phyloP scores from a whole-genome alignment of 2,888 invertebrate species.

The Tiphia femorata region DNA sequence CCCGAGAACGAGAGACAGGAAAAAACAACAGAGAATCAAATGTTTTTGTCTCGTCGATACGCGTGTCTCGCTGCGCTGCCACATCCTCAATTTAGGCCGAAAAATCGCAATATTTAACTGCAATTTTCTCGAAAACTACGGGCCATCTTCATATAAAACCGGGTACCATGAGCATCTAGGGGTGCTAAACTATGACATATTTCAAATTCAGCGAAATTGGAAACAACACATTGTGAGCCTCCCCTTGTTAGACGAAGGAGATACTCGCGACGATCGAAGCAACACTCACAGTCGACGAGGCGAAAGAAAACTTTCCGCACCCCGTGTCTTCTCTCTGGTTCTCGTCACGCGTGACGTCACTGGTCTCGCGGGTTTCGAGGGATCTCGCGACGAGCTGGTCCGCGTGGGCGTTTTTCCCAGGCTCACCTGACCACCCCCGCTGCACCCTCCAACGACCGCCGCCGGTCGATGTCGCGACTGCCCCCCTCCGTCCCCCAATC shows the following conservation, averaged over 20 bases:
- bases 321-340: too few species aligned
- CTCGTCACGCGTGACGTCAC: neutral
- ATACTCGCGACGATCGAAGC: neutral
- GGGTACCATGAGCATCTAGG: too few species aligned
- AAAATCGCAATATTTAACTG: too few species aligned
- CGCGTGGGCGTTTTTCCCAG: slow-evolving; percentile 47
- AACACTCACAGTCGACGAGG: neutral
- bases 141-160: too few species aligned
- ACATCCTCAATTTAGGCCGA: neutral
- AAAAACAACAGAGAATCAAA: too few species aligned
- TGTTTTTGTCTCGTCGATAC: too few species aligned
- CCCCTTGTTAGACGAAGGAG: neutral
- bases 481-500: neutral
- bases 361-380: neutral
- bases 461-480: slow-evolving; percentile 13
- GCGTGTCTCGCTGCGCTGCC: too few species aligned
- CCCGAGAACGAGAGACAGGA: too few species aligned
- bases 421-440: slow-evolving; percentile 27
- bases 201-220: too few species aligned
- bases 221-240: too few species aligned
- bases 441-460: neutral
- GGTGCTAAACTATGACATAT: too few species aligned
- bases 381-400: slow-evolving; percentile 5
- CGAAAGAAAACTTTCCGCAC: neutral
- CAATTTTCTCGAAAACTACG: too few species aligned